A percentile compares a stretch with the other conserved stretches of the same genome.
These are phyloP conservation scores for Sisyra nigra DNA, from an alignment of 2,888 invertebrate species.

Conservation along the genomic window DNA sequence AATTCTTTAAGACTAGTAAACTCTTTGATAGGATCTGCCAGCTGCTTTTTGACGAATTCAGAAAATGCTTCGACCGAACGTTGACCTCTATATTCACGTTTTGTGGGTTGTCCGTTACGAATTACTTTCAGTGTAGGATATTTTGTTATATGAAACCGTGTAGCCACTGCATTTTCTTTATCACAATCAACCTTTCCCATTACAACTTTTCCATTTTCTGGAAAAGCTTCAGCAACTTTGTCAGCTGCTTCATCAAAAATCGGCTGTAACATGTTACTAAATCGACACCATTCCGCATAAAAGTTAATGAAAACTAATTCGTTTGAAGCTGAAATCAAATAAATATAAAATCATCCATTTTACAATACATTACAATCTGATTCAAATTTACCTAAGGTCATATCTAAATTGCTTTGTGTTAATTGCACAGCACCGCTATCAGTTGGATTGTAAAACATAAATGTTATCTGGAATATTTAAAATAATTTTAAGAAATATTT, in stretches of 20 bases:
- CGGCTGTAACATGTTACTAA: constrained; percentile 92
- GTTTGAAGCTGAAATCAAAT: constrained; percentile 64
- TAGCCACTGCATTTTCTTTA: constrained; percentile 70
- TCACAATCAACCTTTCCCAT: constrained; percentile 98
- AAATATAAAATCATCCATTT: not conserved
- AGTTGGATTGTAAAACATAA: constrained; percentile 53
- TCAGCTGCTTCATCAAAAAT: constrained; percentile 93
- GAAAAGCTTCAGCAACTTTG: constrained; percentile 62
- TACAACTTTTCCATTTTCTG: constrained; percentile 69
- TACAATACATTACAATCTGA: constrained; percentile 8
- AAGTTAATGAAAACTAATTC: constrained; percentile 98
- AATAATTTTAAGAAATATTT: too few species aligned
- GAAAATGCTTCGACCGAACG: constrained; percentile 83
- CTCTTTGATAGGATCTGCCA: constrained; percentile 72
- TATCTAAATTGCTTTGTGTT: constrained; percentile 66
- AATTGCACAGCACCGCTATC: constrained; percentile 71
- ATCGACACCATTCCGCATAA: constrained; percentile 99
- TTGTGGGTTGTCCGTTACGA: constrained; percentile 76
- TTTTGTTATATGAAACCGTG: constrained; percentile 90
- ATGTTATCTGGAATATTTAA: constrained; percentile 29
- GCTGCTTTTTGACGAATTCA: constrained; percentile 74
- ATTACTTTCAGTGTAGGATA: constrained; percentile 96
- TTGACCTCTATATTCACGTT: constrained; percentile 78
- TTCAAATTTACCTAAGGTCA: constrained; percentile 54
- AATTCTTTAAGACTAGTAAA: constrained; percentile 58